Percentiles rank a stretch among this genome's conserved stretches.
These are phyloP conservation scores for Acanthaster planci DNA, from an alignment of 35 echinoderm and acorn worm genomes.

Conservation along the genomic window DNA sequence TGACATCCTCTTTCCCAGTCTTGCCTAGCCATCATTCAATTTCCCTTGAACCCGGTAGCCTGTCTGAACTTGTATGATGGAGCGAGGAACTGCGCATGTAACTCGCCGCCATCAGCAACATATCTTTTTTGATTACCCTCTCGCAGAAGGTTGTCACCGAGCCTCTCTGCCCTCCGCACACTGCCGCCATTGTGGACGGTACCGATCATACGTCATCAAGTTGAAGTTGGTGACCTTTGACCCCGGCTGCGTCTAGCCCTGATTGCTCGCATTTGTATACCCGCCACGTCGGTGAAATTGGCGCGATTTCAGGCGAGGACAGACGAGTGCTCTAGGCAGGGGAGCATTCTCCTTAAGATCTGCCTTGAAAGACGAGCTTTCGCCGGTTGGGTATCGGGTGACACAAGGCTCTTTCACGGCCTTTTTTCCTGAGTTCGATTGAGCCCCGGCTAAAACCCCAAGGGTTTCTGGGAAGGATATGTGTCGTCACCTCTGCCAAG, in stretches of 20 bases:
- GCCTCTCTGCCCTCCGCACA: not conserved
- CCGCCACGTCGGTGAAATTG: constrained; percentile 18
- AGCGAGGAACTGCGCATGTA: too few relatives aligned
- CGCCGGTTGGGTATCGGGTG: not conserved
- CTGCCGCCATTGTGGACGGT: not conserved
- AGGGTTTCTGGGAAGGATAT: constrained; percentile 20
- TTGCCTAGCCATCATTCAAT: too few relatives aligned
- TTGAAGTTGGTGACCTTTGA: constrained; percentile 14
- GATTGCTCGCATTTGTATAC: constrained; percentile 4
- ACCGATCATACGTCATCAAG: constrained; percentile 6
- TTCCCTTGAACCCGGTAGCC: too few relatives aligned
- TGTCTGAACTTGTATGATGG: too few relatives aligned
- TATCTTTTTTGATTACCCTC: too few relatives aligned
- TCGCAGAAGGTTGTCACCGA: too few relatives aligned
- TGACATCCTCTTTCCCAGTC: too few relatives aligned
- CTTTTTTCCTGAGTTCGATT: not conserved
- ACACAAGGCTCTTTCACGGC: constrained; percentile 8
- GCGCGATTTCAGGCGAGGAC: not conserved
- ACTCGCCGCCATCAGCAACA: too few relatives aligned
- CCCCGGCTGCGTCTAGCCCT: not conserved
- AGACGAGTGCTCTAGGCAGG: constrained; percentile 2
- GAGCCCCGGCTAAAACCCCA: constrained; percentile 7
- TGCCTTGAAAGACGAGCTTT: constrained; percentile 1
- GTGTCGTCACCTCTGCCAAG: constrained; percentile 3
- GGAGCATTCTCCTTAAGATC: not conserved